phyloP scores from a whole-genome alignment of 2,113 vertebrate species.

The Misgurnus anguillicaudatus region DNA sequence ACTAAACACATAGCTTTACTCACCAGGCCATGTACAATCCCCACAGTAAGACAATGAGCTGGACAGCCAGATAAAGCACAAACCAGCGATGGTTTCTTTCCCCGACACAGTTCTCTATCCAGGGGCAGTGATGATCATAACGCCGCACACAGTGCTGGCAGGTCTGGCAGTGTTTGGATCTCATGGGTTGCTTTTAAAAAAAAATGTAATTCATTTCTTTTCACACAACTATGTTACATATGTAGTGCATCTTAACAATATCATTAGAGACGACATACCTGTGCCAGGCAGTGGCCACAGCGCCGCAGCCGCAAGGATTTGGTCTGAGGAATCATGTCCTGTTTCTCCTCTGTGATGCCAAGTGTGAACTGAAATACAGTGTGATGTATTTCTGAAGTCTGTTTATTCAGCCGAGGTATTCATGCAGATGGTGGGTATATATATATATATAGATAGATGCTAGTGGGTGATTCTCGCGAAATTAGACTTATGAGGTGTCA shows the following conservation, averaged over 20 bases:
- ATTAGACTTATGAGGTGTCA: too few relatives aligned
- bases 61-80: slow-evolving; percentile 81
- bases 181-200: slow-evolving; percentile 85
- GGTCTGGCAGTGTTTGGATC: slow-evolving; percentile 87
- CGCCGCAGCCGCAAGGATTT: slow-evolving; percentile 73
- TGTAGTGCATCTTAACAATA: neutral
- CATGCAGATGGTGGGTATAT: too few relatives aligned
- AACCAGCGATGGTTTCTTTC: slow-evolving; percentile 93
- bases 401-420: neutral
- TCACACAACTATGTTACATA: neutral
- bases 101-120: slow-evolving; percentile 94
- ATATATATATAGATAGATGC: too few relatives aligned
- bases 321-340: slow-evolving; percentile 69
- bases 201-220: neutral
- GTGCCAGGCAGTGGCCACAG: slow-evolving; percentile 88
- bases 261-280: slow-evolving; percentile 70
- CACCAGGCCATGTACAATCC: slow-evolving; percentile 84
- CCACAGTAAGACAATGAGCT: slow-evolving; percentile 88
- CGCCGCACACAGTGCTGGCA: slow-evolving; percentile 90
- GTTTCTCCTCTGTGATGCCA: slow-evolving; percentile 74
- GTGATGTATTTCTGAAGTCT: neutral
- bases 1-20: slow-evolving; percentile 51
- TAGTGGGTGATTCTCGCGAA: too few relatives aligned
- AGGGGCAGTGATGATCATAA: slow-evolving; percentile 95
- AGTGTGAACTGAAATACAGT: slow-evolving; percentile 61